Percentiles rank a stretch among this genome's conserved stretches.
These are phyloP conservation scores for Sminthurides aquaticus DNA, from an alignment of 2,888 invertebrate species.

Conservation along the genomic window DNA sequence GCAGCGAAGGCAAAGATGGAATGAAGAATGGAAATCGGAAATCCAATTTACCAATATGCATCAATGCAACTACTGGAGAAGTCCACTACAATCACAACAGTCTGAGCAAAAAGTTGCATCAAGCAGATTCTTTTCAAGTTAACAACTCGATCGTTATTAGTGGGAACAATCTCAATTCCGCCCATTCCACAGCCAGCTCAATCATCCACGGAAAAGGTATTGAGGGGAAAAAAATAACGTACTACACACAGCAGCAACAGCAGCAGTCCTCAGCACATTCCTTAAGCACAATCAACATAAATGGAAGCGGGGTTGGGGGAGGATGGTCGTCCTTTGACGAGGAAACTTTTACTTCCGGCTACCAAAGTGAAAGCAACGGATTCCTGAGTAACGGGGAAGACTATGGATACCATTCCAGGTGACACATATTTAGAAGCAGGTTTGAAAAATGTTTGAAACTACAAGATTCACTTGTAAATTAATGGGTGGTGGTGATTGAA, in stretches of 20 bases:
- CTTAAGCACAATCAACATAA: neutral
- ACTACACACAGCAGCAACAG: constrained; percentile 1
- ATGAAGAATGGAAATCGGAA: constrained; percentile 5
- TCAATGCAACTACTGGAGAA: constrained; percentile 19
- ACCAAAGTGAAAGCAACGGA: constrained; percentile 60
- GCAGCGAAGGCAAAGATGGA: neutral
- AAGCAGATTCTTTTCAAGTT: constrained; percentile 11
- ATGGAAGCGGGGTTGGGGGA: neutral
- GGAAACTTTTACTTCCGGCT: constrained; percentile 73
- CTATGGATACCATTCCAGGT: constrained; percentile 17
- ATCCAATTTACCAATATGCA: constrained; percentile 10
- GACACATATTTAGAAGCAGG: neutral
- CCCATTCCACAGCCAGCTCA: constrained; percentile 1
- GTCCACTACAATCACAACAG: constrained; percentile 15
- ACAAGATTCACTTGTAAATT: neutral
- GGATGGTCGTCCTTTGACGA: constrained; percentile 31
- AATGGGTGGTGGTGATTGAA: neutral
- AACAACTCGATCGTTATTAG: constrained; percentile 19
- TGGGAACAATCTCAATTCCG: constrained; percentile 2
- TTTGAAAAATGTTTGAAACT: neutral
- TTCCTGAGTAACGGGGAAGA: constrained; percentile 24
- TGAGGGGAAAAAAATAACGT: neutral
- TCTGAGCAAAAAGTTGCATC: neutral
- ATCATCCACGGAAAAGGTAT: neutral
- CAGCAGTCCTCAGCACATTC: constrained; percentile 10